Evolutionary conservation across 2,888 invertebrate species (phyloP), one percentile per base, ranked within the genome.

Genomic region (Oxytorus armatus): DNA sequence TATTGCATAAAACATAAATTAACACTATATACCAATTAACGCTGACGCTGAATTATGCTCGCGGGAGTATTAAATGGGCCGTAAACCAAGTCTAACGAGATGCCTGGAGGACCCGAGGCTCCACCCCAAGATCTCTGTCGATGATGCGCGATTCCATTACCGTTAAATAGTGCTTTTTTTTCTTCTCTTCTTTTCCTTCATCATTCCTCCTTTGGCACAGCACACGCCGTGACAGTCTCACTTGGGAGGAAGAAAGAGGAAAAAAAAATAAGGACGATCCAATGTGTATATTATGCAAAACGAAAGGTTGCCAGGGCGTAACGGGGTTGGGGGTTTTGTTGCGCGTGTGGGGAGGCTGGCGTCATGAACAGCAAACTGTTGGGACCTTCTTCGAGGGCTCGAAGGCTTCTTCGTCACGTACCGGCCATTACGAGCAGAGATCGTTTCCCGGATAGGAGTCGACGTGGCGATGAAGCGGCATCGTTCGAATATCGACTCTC

Each of bases 241-340:
- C 11, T 47, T 49, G 36, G 47, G 18, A 51, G 55, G 18, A 11
- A 47, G n/a, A 18, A 29, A 18, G 29, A 18, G 23, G 7, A 14
- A 25, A 25, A 21, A 39, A 61, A 29, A 23, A 51, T 14, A 70
- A 63, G 47, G 63, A 79, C 82, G 66, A 81, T 70, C 75, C 85
- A 83, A 86, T 84, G 85, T 84, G 85, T 85, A 86, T 86, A 88
- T 88, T 88, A 88, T 88, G 88, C 88, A 88, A 86, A 88, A 75
- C 44, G 61, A 74, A 79, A 79, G 68, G 68, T 79, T 74, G 53
- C 65, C 69, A 57, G 42, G 69, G 69, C 55, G 63, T 74, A 49
- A 59, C 55, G 66, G 79, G 77, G 78, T 68, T 74, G 83, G n/a
- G n/a, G n/a, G n/a, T n/a, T n/a, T n/a, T n/a, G n/a, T n/a, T 78